phyloP scores from a whole-genome alignment of 2,888 invertebrate species.

The Scaptomyza caliginosa region DNA sequence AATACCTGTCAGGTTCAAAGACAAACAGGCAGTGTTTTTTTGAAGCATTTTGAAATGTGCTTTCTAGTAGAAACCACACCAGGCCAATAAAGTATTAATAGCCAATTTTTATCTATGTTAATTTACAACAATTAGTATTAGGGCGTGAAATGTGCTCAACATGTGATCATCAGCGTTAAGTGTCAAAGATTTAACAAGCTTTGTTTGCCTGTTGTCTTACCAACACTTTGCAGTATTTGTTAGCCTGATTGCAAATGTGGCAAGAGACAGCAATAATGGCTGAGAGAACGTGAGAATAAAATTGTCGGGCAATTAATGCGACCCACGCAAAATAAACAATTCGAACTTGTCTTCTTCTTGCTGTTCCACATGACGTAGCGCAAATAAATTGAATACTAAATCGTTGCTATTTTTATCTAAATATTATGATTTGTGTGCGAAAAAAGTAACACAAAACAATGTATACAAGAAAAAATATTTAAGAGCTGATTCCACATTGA shows the following conservation, averaged over 20 bases:
- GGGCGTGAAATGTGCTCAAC: slow-evolving; percentile 38
- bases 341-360: background rate
- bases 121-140: slow-evolving; percentile 19
- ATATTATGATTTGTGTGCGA: no score
- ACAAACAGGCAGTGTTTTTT: no score
- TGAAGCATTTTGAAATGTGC: no score
- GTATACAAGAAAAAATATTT: no score
- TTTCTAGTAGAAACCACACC: no score
- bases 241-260: no score
- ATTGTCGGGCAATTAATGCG: no score
- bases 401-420: slow-evolving; percentile 20
- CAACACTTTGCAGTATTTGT: no score
- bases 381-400: slow-evolving; percentile 28
- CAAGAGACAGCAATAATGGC: no score
- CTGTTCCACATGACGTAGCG: slow-evolving; percentile 22
- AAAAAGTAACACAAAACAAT: no score
- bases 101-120: background rate
- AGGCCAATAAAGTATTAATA: background rate
- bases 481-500: no score
- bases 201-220: background rate
- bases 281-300: no score
- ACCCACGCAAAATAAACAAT: slow-evolving; percentile 38
- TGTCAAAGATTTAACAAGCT: slow-evolving; percentile 3
- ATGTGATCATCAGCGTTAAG: slow-evolving; percentile 18
- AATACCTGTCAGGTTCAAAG: slow-evolving; percentile 11